Conservation (phyloP, 2,888 invertebrate species). For the Cheilosia urbana region DNA sequence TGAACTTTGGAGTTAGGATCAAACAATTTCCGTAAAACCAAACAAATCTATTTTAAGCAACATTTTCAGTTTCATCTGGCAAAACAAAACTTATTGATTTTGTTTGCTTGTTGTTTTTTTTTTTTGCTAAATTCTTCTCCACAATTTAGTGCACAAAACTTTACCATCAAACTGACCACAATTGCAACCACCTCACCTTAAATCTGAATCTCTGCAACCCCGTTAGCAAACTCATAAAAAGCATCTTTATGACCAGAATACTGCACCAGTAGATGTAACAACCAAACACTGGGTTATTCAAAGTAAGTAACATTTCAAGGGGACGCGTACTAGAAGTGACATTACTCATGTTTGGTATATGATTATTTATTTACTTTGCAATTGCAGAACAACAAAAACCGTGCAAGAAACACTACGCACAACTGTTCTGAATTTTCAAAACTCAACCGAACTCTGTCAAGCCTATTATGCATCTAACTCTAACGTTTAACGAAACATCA, state of each 20-base stretch:
- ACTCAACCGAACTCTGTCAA: background rate
- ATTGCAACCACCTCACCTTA: background rate
- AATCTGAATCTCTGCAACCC: constrained; percentile 77
- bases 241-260: constrained; percentile 83
- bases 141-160: background rate
- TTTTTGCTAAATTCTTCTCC: background rate
- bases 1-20: background rate
- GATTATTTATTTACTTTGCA: background rate
- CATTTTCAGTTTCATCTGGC: background rate
- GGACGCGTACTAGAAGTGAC: constrained; percentile 20
- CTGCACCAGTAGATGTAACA: constrained; percentile 82
- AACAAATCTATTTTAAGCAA: background rate
- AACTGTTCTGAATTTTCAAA: background rate
- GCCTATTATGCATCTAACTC: too few species aligned
- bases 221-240: constrained; percentile 83
- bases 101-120: background rate
- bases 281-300: constrained; percentile 82
- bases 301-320: constrained; percentile 76
- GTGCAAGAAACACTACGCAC: constrained; percentile 27
- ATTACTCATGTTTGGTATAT: background rate
- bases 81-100: background rate
- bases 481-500: too few species aligned
- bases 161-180: background rate
- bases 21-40: background rate
- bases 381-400: too few species aligned